Conservation (phyloP, 2,797 vertebrate species). For the Ficedula albicollis region DNA sequence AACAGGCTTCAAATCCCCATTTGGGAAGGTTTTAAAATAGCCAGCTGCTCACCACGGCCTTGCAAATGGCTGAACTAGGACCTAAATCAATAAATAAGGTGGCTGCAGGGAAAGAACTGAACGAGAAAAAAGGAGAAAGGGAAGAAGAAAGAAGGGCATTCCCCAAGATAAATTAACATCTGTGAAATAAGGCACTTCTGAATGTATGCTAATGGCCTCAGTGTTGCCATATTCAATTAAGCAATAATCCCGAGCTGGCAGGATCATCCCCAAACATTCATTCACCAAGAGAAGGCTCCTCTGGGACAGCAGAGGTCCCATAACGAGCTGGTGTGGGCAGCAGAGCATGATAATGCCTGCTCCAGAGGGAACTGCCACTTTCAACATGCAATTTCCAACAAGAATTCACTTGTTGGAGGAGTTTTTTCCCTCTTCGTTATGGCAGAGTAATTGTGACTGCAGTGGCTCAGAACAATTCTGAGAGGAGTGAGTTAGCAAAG, state of each 20-base stretch:
- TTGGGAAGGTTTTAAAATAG: background rate
- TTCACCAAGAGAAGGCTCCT: background rate
- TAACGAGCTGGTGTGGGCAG: constrained; percentile 17
- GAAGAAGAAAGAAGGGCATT: constrained; percentile 32
- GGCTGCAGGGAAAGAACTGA: constrained; percentile 42
- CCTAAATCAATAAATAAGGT: background rate
- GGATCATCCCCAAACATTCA: constrained; percentile 15
- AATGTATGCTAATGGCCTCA: constrained; percentile 43
- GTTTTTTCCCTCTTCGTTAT: constrained; percentile 41
- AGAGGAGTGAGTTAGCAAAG: constrained; percentile 29
- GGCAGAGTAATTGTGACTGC: constrained; percentile 60
- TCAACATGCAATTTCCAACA: background rate
- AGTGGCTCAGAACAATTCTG: constrained; percentile 37
- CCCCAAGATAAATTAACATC: constrained; percentile 58
- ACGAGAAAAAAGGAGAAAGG: background rate
- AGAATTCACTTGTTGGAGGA: background rate
- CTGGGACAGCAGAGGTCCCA: background rate
- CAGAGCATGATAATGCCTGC: background rate
- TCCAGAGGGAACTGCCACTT: background rate
- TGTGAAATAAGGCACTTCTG: constrained; percentile 40
- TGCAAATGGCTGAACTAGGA: background rate
- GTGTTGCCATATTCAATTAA: constrained; percentile 55
- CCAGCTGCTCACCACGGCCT: background rate
- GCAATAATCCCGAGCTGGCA: background rate
- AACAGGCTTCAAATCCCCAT: background rate